Evolutionary conservation across 2,888 invertebrate species (phyloP).

Genomic region (Rhingia rostrata): DNA sequence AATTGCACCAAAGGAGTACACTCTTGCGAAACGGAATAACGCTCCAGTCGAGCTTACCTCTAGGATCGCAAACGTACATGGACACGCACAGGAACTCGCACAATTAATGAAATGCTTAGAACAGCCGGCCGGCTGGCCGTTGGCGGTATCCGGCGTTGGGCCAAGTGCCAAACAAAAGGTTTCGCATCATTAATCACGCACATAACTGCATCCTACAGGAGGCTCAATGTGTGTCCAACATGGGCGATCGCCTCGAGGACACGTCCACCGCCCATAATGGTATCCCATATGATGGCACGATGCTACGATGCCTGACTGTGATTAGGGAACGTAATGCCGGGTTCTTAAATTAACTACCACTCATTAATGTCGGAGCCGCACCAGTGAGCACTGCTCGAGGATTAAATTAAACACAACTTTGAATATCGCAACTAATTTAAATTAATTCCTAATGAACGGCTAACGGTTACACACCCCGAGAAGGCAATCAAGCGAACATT

Average conservation of each 20-base stretch:
- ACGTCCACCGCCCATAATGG: slow-evolving; percentile 25
- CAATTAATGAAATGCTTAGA: slow-evolving; percentile 56
- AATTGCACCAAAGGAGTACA: slow-evolving; percentile 63
- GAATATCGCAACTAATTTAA: slow-evolving; percentile 74
- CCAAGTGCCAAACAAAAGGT: slow-evolving; percentile 58
- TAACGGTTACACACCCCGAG: slow-evolving; percentile 67
- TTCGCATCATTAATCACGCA: slow-evolving; percentile 71
- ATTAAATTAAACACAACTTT: slow-evolving; percentile 73
- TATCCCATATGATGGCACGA: not conserved
- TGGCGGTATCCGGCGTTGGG: slow-evolving; percentile 7
- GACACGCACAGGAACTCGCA: slow-evolving; percentile 6
- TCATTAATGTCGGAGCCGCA: slow-evolving; percentile 69
- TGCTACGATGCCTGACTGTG: slow-evolving; percentile 19
- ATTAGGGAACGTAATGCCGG: slow-evolving; percentile 56
- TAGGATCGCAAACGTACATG: not conserved
- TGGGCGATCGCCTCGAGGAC: slow-evolving; percentile 16
- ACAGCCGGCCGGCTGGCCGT: not conserved
- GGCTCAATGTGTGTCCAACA: slow-evolving; percentile 36
- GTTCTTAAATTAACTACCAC: slow-evolving; percentile 70
- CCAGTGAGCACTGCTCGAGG: slow-evolving; percentile 58
- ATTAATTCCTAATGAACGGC: slow-evolving; percentile 74
- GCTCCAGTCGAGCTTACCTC: not conserved
- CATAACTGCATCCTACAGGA: slow-evolving; percentile 65
- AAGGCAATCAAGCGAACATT: slow-evolving; percentile 66
- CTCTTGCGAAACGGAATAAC: slow-evolving; percentile 1